Evolutionary conservation across 1,140 invertebrate genomes (phyloP), one percentile per base, ranked within the genome.

Genomic region (Uloborus diversus): DNA sequence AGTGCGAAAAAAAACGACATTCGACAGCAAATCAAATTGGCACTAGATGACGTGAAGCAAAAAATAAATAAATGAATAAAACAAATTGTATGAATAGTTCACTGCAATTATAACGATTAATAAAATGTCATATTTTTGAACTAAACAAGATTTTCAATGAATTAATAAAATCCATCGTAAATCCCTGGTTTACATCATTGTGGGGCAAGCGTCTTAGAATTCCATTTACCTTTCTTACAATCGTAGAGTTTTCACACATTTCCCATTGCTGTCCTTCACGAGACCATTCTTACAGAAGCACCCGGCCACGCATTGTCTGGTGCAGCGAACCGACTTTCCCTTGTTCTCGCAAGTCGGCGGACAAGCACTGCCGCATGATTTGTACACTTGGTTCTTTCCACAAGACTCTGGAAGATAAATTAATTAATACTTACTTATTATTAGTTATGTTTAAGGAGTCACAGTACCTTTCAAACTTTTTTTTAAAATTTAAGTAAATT

Each of bases 201-300:
- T n/a, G n/a, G n/a, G n/a, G n/a, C n/a, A n/a, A n/a, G n/a, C n/a
- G n/a, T n/a, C n/a, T n/a, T n/a, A n/a, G n/a, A n/a, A n/a, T n/a
- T n/a, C n/a, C n/a, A 9, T 42, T 56, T 56, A 11, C 35, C 13
- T 4, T 62, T 33, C 0, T 13, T 11, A 27, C 73, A 78, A 1
- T 78, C 14, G 9, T 51, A 14, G n/a, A 33, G n/a, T 57, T 57
- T 27, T 11, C n/a, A 27, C 27, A 57, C 53, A 57, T 27, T 23
- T 23, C 27, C 7, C n/a, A n/a, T 27, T 11, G 53, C 20, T 20
- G 20, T 57, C n/a, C 27, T 7, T 20, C 53, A 64, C 59, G 28
- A 25, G 23, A 11, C 57, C 47, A 13, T 37, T 27, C 4, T 35
- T 76, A 14, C 71, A 76, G 35, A 65, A 76, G 37, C 71, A 76